These are phyloP conservation scores for Cremastobaeus sp. DNA, from an alignment of 2,888 invertebrate genomes.

Conservation along the genomic window DNA sequence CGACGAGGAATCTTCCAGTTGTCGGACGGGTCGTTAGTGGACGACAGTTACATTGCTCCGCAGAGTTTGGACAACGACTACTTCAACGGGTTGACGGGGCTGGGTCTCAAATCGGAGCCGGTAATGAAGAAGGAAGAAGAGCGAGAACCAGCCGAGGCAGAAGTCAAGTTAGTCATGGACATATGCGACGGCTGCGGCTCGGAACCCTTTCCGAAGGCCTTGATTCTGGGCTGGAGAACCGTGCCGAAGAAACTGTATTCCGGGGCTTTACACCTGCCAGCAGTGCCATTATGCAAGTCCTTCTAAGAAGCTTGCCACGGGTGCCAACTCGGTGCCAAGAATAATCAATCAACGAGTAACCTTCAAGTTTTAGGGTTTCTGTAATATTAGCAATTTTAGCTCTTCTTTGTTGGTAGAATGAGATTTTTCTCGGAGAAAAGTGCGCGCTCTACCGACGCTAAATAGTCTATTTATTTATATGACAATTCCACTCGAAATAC, in stretches of 20 bases:
- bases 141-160: slow-evolving; percentile 89
- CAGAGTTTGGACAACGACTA: slow-evolving; percentile 80
- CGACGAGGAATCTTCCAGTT: slow-evolving; percentile 84
- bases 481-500: slow-evolving; percentile 51
- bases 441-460: background rate
- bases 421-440: background rate
- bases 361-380: background rate
- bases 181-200: slow-evolving; percentile 86
- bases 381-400: slow-evolving; percentile 8
- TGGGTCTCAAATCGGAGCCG: slow-evolving; percentile 79
- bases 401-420: background rate
- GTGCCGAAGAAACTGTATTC: slow-evolving; percentile 86
- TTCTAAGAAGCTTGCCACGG: no score
- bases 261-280: slow-evolving; percentile 85
- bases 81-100: slow-evolving; percentile 84
- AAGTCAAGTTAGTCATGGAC: slow-evolving; percentile 88
- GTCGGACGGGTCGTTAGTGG: slow-evolving; percentile 84
- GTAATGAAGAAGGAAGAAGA: slow-evolving; percentile 82
- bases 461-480: slow-evolving; percentile 57
- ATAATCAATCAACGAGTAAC: background rate
- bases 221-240: slow-evolving; percentile 87
- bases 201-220: slow-evolving; percentile 89
- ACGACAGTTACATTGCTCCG: slow-evolving; percentile 80
- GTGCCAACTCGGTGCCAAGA: slow-evolving; percentile 54
- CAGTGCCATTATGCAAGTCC: slow-evolving; percentile 83